Evolutionary conservation across 1,140 invertebrate species (phyloP), one percentile per base, ranked within the genome.

Genomic region (Diabrotica undecimpunctata): DNA sequence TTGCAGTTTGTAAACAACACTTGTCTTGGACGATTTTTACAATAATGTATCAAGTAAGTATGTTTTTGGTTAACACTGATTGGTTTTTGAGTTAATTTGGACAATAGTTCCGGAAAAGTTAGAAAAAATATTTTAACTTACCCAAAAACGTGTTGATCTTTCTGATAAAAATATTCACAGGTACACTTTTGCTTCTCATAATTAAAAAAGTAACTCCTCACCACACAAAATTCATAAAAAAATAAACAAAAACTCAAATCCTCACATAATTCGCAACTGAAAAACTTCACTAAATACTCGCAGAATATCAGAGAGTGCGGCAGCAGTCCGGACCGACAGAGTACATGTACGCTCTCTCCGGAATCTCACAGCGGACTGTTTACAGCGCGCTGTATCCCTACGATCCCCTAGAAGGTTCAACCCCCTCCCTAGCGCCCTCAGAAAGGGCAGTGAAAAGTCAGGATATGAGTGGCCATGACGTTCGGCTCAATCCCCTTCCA

Each of bases 391-490:
- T 52, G 53, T 54, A 64, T 50, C 57, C 69, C 65, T 68, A 57
- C 68, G 52, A 64, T 61, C 66, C 58, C 66, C 61, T 46, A 62
- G 61, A 52, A 62, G 61, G 61, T 69, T 72, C 68, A 64, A 66
- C 55, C 62, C 62, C 66, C 62, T 61, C 60, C 51, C 65, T 57
- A 51, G 58, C 54, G 55, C 56, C 37, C 61, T 54, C 35, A 57
- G 57, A 61, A 63, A 62, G 62, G 67, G 69, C 71, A 68, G 65
- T 69, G 66, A 71, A 72, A 72, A 72, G 71, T 72, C 71, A 69
- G 62, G 66, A 69, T 69, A 68, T 72, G 71, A 72, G 69, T 72
- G 71, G 71, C 68, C 59, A 67, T 73, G 71, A 73, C 70, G 68
- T 65, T 52, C n/a, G 8, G 41, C 41, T 46, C 41, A 51, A 60